These are phyloP conservation scores for Speoplatyrhinus poulsoni DNA, from an alignment of 2,113 vertebrate species.

Conservation along the genomic window DNA sequence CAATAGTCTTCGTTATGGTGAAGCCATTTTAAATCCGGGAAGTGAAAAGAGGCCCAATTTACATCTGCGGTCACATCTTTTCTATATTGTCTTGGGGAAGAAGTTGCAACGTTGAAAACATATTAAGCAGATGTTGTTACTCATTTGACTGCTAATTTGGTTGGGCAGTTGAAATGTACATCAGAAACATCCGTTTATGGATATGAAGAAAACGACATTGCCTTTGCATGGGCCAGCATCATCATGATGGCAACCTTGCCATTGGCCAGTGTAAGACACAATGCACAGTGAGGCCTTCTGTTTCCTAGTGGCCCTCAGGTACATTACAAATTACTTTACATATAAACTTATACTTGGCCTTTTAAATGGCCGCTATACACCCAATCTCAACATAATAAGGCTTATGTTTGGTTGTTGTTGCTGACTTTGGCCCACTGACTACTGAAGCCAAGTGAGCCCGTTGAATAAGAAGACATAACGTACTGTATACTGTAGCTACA, in stretches of 20 bases:
- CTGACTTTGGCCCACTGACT: too few species aligned
- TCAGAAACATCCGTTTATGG: constrained; percentile 68
- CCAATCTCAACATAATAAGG: neutral
- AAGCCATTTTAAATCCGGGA: constrained; percentile 69
- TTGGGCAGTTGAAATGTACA: constrained; percentile 71
- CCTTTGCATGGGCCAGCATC: constrained; percentile 40
- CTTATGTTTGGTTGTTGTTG: constrained; percentile 17
- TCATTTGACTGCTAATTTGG: constrained; percentile 95
- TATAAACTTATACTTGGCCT: neutral
- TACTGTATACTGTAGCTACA: too few species aligned
- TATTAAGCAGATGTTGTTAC: constrained; percentile 81
- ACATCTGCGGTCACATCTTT: constrained; percentile 80
- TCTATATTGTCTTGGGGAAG: constrained; percentile 73
- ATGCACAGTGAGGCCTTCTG: constrained; percentile 5
- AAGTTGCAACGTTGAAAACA: constrained; percentile 70
- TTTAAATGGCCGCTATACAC: neutral
- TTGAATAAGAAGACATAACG: too few species aligned
- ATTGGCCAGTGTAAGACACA: constrained; percentile 21
- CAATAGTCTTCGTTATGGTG: constrained; percentile 73
- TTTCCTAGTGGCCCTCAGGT: neutral
- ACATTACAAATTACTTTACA: neutral
- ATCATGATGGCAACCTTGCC: neutral
- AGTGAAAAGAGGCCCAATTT: constrained; percentile 80
- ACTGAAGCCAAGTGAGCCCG: too few species aligned
- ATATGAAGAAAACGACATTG: constrained; percentile 55